These are phyloP conservation scores for Drosophila pandora DNA, from an alignment of 1,140 invertebrate genomes.

Conservation along the genomic window DNA sequence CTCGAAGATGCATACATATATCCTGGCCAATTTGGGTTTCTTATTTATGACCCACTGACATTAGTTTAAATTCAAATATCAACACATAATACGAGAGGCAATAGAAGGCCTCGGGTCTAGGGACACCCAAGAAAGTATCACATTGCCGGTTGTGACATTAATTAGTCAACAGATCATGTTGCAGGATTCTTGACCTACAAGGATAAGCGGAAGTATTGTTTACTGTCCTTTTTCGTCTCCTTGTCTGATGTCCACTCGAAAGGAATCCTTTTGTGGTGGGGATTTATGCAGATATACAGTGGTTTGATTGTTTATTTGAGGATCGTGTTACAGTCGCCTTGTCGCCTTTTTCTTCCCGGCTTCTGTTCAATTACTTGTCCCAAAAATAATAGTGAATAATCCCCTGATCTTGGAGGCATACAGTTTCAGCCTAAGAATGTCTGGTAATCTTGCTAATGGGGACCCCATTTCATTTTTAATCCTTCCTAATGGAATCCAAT, in stretches of 20 bases:
- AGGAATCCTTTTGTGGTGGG: constrained; percentile 33
- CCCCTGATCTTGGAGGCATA: not conserved
- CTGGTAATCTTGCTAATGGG: constrained; percentile 1
- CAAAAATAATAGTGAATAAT: constrained; percentile 32
- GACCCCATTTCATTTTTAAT: not conserved
- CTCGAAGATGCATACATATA: not conserved
- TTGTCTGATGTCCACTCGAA: constrained; percentile 34
- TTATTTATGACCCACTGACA: constrained; percentile 66
- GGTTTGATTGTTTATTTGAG: constrained; percentile 29
- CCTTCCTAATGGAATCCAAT: constrained; percentile 1
- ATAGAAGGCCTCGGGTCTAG: constrained; percentile 2
- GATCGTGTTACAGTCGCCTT: constrained; percentile 48
- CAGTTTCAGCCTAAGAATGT: not conserved
- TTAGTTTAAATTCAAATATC: constrained; percentile 80
- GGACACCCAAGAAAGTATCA: constrained; percentile 34
- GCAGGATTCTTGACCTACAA: constrained; percentile 58
- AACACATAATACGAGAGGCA: constrained; percentile 59
- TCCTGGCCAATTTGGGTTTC: constrained; percentile 37
- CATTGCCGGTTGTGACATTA: constrained; percentile 54
- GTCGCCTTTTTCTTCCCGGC: constrained; percentile 6
- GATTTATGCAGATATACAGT: constrained; percentile 27
- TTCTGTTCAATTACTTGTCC: constrained; percentile 29
- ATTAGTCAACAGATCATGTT: constrained; percentile 59
- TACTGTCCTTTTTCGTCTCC: constrained; percentile 19
- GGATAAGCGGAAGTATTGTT: constrained; percentile 61